Evolutionary conservation across 2,888 invertebrate species (phyloP).

Genomic region (Oxystoma pomonae): DNA sequence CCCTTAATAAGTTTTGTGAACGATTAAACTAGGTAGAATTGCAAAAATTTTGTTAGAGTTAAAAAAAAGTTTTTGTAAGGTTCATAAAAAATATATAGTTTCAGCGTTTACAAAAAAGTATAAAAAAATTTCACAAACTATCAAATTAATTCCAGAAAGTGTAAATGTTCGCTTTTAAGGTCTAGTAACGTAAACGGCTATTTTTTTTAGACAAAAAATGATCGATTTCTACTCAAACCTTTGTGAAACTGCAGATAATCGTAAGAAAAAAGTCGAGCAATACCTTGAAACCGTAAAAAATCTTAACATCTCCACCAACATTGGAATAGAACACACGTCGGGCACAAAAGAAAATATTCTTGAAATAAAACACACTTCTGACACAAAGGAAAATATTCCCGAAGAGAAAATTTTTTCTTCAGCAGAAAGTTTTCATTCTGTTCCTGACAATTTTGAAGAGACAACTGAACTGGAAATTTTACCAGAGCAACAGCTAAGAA

Average conservation of each 20-base stretch:
- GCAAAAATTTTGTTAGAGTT: too few relatives aligned
- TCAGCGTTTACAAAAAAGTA: too few relatives aligned
- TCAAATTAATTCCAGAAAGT: too few relatives aligned
- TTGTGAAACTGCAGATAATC: slow-evolving; percentile 56
- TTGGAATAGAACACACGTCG: slow-evolving; percentile 1
- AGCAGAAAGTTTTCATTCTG: slow-evolving; percentile 28
- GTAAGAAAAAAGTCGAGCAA: slow-evolving; percentile 41
- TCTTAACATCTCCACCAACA: slow-evolving; percentile 23
- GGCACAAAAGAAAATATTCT: slow-evolving; percentile 5
- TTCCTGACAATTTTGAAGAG: slow-evolving; percentile 20
- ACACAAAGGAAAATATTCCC: slow-evolving; percentile 4
- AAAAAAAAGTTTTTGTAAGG: too few relatives aligned
- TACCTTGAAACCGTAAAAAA: slow-evolving; percentile 35
- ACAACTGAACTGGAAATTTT: slow-evolving; percentile 6
- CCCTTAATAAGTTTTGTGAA: too few relatives aligned
- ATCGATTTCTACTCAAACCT: slow-evolving; percentile 62
- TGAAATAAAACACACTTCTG: slow-evolving; percentile 13
- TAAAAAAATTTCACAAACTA: too few relatives aligned
- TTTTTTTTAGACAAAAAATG: slow-evolving; percentile 53
- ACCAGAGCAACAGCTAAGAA: slow-evolving; percentile 4
- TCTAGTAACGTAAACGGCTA: neutral
- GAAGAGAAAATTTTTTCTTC: slow-evolving; percentile 18
- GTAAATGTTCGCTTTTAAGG: too few relatives aligned
- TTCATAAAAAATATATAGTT: too few relatives aligned
- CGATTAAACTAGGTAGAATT: too few relatives aligned